A percentile compares a stretch with the other conserved stretches of the same genome.
These are phyloP conservation scores for Diarsia dahlii DNA, from an alignment of 2,888 invertebrate species.

Conservation along the genomic window DNA sequence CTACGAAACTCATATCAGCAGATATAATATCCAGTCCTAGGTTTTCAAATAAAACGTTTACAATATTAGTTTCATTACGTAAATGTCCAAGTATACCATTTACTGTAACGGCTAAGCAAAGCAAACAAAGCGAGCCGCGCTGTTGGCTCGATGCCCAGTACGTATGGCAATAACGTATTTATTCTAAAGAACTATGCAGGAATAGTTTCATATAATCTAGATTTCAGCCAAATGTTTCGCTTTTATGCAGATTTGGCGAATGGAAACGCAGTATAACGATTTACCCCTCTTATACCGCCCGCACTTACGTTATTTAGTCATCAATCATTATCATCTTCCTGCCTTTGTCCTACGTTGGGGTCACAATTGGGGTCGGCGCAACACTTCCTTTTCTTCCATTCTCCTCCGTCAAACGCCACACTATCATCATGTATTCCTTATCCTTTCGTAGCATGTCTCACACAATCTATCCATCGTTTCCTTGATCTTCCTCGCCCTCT, in stretches of 20 bases:
- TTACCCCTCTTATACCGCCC: background rate
- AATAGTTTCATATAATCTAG: constrained; percentile 27
- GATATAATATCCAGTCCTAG: constrained; percentile 6
- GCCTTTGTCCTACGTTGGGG: background rate
- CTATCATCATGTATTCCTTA: too few species aligned
- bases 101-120: constrained; percentile 30
- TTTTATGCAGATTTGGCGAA: constrained; percentile 35
- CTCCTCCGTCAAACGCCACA: background rate
- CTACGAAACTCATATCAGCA: background rate
- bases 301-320: background rate
- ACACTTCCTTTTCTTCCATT: background rate
- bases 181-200: constrained; percentile 38
- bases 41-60: constrained; percentile 33
- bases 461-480: background rate
- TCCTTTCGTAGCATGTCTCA: background rate
- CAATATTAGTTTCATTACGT: constrained; percentile 51
- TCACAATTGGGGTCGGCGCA: background rate
- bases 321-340: background rate
- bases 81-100: constrained; percentile 42
- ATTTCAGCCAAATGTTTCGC: constrained; percentile 12
- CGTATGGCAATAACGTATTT: constrained; percentile 41
- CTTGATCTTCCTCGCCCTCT: background rate
- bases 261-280: constrained; percentile 2
- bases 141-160: constrained; percentile 48
- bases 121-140: constrained; percentile 28